Percentiles rank a stretch among this genome's conserved stretches.
Evolutionary conservation across 2,797 vertebrate species (phyloP).

Genomic region (Sparus aurata): DNA sequence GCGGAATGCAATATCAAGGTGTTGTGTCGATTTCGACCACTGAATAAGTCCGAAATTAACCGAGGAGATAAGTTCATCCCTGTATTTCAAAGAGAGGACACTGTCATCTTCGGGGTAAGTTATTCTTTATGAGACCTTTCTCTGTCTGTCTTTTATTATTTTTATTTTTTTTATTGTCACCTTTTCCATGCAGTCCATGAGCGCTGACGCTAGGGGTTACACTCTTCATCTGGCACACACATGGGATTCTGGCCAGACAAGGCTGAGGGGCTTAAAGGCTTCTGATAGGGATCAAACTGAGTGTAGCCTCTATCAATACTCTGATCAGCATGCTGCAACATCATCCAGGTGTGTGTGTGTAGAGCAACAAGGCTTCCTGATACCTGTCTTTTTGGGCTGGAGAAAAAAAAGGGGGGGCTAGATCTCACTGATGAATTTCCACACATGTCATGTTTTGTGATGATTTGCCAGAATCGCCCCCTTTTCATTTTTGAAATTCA

Average conservation of each 20-base stretch:
- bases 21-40: constrained; percentile 94
- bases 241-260: constrained; percentile 48
- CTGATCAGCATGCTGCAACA: constrained; percentile 50
- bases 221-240: constrained; percentile 56
- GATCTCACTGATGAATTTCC: constrained; percentile 18
- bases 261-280: constrained; percentile 28
- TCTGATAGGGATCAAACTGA: constrained; percentile 61
- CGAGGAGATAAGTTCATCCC: constrained; percentile 96
- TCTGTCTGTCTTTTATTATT: not conserved
- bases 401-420: not conserved
- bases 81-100: constrained; percentile 92
- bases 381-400: constrained; percentile 24
- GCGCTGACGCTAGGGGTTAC: constrained; percentile 44
- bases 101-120: constrained; percentile 93
- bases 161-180: not conserved
- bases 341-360: constrained; percentile 31
- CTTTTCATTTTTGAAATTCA: constrained; percentile 15
- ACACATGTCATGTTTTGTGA: constrained; percentile 9
- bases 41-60: constrained; percentile 92
- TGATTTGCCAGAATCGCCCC: not conserved
- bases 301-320: constrained; percentile 40
- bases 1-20: constrained; percentile 97
- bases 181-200: constrained; percentile 28
- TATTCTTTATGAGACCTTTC: constrained; percentile 15
- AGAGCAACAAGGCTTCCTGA: constrained; percentile 23